Base-by-base conservation (phyloP, 2,797 vertebrate species). In the Melanotaenia nigrans region DNA sequence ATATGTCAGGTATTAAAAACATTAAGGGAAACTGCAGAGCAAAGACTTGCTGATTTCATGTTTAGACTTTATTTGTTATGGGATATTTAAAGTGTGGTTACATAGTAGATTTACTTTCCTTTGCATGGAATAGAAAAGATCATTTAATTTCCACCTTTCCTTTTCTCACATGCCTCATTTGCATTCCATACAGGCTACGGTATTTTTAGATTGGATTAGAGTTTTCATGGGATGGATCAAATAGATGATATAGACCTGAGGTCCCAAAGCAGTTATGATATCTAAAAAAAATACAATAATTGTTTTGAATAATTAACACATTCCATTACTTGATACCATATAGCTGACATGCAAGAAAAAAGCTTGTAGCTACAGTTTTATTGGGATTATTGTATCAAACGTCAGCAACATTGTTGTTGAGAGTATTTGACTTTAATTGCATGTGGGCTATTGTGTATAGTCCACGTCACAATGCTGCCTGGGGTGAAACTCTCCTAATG, bases 401-500 rank as follows among this genome's bases (percentile, higher is more conserved):
- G 3, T 8, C 33, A 35, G 16, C 24, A 47, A 57, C 11, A 35
- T 12, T 56, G 30, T 65, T 58, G 42, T 49, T 42, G 16, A 36
- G 16, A 47, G 16, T 28, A 30, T 58, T 25, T 61, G 10, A 35
- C 20, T 55, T 67, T 24, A 35, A 20, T 32, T 13, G 25, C 49
- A 61, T 45, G 59, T 54, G 33, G 22, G 24, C 47, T 40, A n/a
- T 35, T 67, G 22, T 49, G 54, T 11, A 7, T 53, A 53, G 40
- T 24, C 20, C 22, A n/a, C 49, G n/a, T 73, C 64, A 73, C 53
- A 61, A 54, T 78, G 65, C 40, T 66, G 64, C 35, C 18, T 68
- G 40, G 82, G 70, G 47, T 62, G 54, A 79, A 87, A 77, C 38
- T 66, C 42, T 32, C 10, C 58, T 87, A 81, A 81, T 74, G 20